Conservation (phyloP, 2,888 invertebrate species). For the Cyaniris semiargus region DNA sequence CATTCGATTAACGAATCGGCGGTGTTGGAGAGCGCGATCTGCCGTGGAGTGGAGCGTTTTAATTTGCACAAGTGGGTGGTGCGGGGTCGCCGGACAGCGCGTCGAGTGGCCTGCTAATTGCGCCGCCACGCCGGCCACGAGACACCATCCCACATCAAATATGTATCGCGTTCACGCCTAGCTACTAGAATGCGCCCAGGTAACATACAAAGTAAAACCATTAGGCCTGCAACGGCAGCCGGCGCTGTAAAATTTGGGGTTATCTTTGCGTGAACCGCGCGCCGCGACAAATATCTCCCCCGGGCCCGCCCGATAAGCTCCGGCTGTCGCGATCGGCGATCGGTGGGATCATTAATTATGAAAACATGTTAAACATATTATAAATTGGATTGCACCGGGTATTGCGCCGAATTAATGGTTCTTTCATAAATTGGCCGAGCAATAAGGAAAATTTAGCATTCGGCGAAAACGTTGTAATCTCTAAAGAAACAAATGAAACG, state of each 20-base stretch:
- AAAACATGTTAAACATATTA: conserved; percentile 43
- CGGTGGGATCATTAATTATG: conserved; percentile 71
- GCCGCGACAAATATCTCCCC: conserved; percentile 59
- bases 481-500: conserved; percentile 79
- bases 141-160: conserved; percentile 55
- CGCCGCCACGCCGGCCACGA: conserved; percentile 63
- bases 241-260: conserved; percentile 34
- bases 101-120: conserved; percentile 78
- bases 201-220: conserved; percentile 37
- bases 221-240: conserved; percentile 8
- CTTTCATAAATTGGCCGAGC: conserved; percentile 9
- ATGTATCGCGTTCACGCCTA: conserved; percentile 48
- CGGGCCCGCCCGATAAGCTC: conserved; percentile 66
- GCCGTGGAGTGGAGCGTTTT: conserved; percentile 73
- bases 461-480: conserved; percentile 69
- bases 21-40: conserved; percentile 65
- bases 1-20: conserved; percentile 65
- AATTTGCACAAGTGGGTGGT: conserved; percentile 74
- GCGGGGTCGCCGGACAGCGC: conserved; percentile 64
- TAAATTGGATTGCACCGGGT: conserved; percentile 19
- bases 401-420: conserved; percentile 7
- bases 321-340: conserved; percentile 69
- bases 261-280: conserved; percentile 48
- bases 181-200: conserved; percentile 32
- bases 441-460: conserved; percentile 45